Evolutionary conservation across 2,888 invertebrate species (phyloP), one percentile per base, ranked within the genome.

Genomic region (Troides helena): DNA sequence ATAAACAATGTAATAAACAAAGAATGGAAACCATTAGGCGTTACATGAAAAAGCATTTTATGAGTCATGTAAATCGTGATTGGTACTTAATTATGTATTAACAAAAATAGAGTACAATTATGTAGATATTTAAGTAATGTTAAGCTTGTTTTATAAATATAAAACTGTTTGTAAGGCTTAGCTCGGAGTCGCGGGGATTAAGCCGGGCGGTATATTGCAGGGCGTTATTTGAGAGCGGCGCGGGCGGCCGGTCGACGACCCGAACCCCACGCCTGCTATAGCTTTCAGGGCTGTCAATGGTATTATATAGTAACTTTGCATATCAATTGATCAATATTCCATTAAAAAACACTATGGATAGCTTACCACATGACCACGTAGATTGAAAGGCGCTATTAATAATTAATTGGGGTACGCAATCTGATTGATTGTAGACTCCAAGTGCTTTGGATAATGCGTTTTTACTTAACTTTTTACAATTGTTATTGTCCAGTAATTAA

Each of bases 241-340:
- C 86, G 85, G 85, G 88, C 89, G 87, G 84, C 75, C 85, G 90
- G 91, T 85, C 91, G 81, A 74, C 77, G 90, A 90, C 87, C 91
- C 77, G 83, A 75, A 73, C 83, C 82, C 86, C 86, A 85, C 88
- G 85, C 75, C 72, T 83, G 82, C 84, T 80, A 78, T 67, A 72
- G 65, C 71, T 73, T 68, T 58, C 79, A 88, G 87, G 89, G 88
- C 74, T 88, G 85, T 72, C 84, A 78, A 76, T 76, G 74, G 73
- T n/a, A 46, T 56, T 39, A 69, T 17, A 30, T 30, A 65, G 30
- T 50, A 23, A 43, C 61, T 25, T 46, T 61, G 56, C 39, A 65
- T 61, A 59, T 23, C 23, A 59, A 5, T 65, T 43, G 12, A 53
- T 23, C 18, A 43, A 58, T 58, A 12, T 30, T 5, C 56, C 43